These are phyloP conservation scores for Falcaria lacertinaria DNA, from an alignment of 2,888 invertebrate species.

Conservation along the genomic window DNA sequence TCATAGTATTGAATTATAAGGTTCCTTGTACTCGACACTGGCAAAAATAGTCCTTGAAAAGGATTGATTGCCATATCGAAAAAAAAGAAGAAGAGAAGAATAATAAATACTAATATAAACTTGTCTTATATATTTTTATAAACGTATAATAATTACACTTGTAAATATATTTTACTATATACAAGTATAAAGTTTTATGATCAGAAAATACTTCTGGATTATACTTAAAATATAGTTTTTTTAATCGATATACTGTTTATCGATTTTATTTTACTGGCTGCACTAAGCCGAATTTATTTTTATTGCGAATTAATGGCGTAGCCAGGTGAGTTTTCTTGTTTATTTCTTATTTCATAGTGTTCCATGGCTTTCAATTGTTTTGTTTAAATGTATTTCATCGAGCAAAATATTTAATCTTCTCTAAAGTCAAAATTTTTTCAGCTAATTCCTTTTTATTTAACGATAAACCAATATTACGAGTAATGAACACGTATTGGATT, in stretches of 20 bases:
- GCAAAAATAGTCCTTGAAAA: too few relatives aligned
- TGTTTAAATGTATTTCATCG: constrained; percentile 73
- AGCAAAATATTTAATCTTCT: constrained; percentile 69
- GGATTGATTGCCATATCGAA: too few relatives aligned
- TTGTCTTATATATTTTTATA: too few relatives aligned
- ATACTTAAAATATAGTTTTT: too few relatives aligned
- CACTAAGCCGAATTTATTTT: constrained; percentile 64
- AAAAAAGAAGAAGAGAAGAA: too few relatives aligned
- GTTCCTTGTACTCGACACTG: too few relatives aligned
- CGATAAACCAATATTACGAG: constrained; percentile 68
- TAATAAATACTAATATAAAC: too few relatives aligned
- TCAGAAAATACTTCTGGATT: too few relatives aligned
- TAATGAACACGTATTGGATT: constrained; percentile 79
- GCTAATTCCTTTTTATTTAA: constrained; percentile 66
- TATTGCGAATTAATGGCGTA: constrained; percentile 80
- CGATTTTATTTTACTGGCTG: constrained; percentile 6
- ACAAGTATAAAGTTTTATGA: too few relatives aligned
- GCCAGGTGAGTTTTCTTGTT: constrained; percentile 79
- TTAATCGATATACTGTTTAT: neutral
- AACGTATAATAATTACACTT: too few relatives aligned
- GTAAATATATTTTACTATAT: too few relatives aligned
- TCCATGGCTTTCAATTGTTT: constrained; percentile 77
- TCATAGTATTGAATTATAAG: too few relatives aligned
- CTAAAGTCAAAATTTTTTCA: constrained; percentile 74
- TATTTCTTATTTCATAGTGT: constrained; percentile 74